Evolutionary conservation across 2,797 vertebrate genomes (phyloP), one percentile per base, ranked within the genome.

Genomic region (Stomatorhinus walkeri): DNA sequence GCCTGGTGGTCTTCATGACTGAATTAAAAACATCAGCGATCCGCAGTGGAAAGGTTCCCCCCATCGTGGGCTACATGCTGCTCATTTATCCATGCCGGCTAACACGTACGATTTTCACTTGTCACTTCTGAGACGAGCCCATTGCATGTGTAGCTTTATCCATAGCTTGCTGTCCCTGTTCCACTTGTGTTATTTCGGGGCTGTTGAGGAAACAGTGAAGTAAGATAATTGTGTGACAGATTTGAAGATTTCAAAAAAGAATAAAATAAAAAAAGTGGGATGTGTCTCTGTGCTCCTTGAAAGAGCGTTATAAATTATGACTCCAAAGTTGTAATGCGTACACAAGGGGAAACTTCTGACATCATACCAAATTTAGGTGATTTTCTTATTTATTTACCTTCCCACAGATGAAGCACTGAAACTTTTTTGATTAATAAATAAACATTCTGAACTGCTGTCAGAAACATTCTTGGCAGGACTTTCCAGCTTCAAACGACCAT

Each of bases 181-280:
- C 85, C 54, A 56, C 28, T 59, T 59, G 28, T 87, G 85, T 59
- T 87, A 59, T 87, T 87, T 59, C 61, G 16, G 68, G 51, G 52
- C 51, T 87, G 85, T 87, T 59, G 54, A 61, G 85, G 85, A 59
- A 59, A 87, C 51, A 28, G 32, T 40, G 85, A 40, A 43, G 52
- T 59, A 59, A 87, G 85, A 56, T 87, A 87, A 87, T 43, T 87
- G 52, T 87, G n/a, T 87, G 85, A 87, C 85, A 87, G 85, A 56
- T 56, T 86, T 86, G 51, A 56, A 87, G 85, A 87, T 59, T 40
- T 56, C 3, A 87, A 87, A 87, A 56, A 87, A 87, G 28, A 32
- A 32, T 32, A 40, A 0, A 59, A 87, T 19, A 14, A 86, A 87
- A 56, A 54, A 22, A 36, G 32, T 87, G 51, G 85, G 24, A 40